Conservation (phyloP, 2,797 vertebrate genomes). For the Semaprochilodus insignis region DNA sequence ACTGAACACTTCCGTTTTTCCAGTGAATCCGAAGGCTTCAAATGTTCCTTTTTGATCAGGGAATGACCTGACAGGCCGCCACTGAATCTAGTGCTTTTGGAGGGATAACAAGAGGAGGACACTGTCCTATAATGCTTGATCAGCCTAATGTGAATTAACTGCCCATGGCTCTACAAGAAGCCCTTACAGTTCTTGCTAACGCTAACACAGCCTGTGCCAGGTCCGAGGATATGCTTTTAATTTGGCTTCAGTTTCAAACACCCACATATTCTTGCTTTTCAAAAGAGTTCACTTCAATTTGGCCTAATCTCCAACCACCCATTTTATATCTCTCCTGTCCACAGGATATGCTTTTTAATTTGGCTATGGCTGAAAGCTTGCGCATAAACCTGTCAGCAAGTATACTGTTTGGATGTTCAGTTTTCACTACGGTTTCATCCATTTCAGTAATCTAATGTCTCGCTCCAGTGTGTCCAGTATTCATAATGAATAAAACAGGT, state of each 20-base stretch:
- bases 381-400: neutral
- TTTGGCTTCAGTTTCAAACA: constrained; percentile 8
- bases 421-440: neutral
- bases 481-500: neutral
- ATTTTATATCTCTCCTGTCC: constrained; percentile 11
- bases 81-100: neutral
- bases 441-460: neutral
- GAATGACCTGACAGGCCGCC: no score
- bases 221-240: constrained; percentile 1
- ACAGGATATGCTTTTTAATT: neutral
- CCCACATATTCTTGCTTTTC: neutral
- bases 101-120: neutral
- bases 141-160: constrained; percentile 20
- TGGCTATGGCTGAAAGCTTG: neutral
- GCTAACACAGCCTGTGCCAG: neutral
- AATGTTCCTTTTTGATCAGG: no score
- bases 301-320: neutral
- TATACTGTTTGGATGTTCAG: neutral
- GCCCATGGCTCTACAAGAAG: neutral
- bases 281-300: constrained; percentile 1
- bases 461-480: neutral
- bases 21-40: no score
- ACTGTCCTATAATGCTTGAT: neutral
- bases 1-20: no score
- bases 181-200: constrained; percentile 1